phyloP scores from a whole-genome alignment of 2,113 vertebrate genomes.

The Gambusia affinis region DNA sequence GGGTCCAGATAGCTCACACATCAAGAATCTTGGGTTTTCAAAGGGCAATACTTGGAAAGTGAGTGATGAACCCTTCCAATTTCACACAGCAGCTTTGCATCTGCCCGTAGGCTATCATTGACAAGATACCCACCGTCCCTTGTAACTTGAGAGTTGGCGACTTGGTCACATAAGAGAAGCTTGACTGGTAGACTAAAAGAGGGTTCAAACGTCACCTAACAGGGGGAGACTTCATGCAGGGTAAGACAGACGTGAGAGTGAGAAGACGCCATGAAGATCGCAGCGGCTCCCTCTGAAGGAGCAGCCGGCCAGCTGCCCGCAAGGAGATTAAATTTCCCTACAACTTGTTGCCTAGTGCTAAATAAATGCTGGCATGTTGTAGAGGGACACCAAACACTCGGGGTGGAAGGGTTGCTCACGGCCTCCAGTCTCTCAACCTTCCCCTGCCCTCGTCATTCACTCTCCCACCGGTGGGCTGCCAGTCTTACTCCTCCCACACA shows the following conservation, averaged over 20 bases:
- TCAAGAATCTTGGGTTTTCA: conserved; percentile 50
- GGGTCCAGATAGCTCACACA: conserved; percentile 20
- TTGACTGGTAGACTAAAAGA: conserved; percentile 48
- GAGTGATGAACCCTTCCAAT: conserved; percentile 39
- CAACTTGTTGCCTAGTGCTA: conserved; percentile 77
- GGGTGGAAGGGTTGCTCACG: conserved; percentile 65
- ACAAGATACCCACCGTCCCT: conserved; percentile 38
- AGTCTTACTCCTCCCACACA: not conserved
- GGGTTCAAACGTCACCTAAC: conserved; percentile 47
- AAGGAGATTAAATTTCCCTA: conserved; percentile 73
- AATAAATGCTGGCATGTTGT: conserved; percentile 80
- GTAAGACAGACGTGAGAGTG: conserved; percentile 56
- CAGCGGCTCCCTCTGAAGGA: conserved; percentile 52
- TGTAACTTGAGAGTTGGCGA: conserved; percentile 60
- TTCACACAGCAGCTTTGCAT: conserved; percentile 45
- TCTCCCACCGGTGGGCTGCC: conserved; percentile 19
- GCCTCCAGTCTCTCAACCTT: conserved; percentile 50
- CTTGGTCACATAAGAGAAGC: conserved; percentile 33
- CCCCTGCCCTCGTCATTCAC: conserved; percentile 30
- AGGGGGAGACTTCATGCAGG: conserved; percentile 36
- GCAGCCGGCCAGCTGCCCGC: conserved; percentile 35
- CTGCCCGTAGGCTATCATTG: conserved; percentile 64
- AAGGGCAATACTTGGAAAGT: conserved; percentile 46
- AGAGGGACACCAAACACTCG: conserved; percentile 71
- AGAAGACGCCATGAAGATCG: conserved; percentile 61